Conservation (phyloP, 2,113 vertebrate species). For the Xiphorhynchus elegans region DNA sequence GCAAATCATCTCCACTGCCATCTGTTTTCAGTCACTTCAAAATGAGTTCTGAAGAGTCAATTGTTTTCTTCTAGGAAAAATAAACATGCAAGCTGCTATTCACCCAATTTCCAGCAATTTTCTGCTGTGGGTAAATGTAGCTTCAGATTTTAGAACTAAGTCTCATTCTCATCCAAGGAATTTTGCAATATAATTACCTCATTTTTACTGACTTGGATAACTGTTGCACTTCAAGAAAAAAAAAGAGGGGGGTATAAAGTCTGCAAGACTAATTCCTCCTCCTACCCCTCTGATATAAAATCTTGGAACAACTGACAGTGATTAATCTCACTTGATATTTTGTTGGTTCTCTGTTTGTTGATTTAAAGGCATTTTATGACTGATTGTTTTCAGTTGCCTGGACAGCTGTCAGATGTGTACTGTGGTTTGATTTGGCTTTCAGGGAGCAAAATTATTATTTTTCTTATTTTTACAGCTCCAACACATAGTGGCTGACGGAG, state of each 20-base stretch:
- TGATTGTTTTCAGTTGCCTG: conserved; percentile 62
- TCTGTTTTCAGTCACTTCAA: conserved; percentile 58
- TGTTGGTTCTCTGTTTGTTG: conserved; percentile 64
- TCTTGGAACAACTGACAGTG: conserved; percentile 66
- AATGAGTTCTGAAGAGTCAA: conserved; percentile 53
- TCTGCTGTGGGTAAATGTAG: conserved; percentile 66
- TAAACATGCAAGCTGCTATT: conserved; percentile 59
- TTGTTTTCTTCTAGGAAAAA: conserved; percentile 73
- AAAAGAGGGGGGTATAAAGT: neutral
- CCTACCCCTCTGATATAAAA: conserved; percentile 50
- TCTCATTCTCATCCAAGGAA: conserved; percentile 62
- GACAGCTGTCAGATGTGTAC: conserved; percentile 42
- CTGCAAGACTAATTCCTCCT: conserved; percentile 54
- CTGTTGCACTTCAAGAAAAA: conserved; percentile 10
- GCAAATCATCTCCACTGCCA: conserved; percentile 45
- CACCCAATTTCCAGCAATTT: conserved; percentile 68
- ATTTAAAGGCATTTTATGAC: conserved; percentile 66
- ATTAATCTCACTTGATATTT: conserved; percentile 74
- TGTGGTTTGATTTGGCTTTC: conserved; percentile 39
- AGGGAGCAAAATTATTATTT: conserved; percentile 53
- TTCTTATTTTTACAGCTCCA: conserved; percentile 48
- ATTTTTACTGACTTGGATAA: conserved; percentile 78
- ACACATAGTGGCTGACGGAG: neutral
- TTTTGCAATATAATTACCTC: conserved; percentile 79
- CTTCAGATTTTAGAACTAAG: conserved; percentile 55